Base-by-base conservation (phyloP, 2,797 vertebrate species). In the Echiichthys vipera region DNA sequence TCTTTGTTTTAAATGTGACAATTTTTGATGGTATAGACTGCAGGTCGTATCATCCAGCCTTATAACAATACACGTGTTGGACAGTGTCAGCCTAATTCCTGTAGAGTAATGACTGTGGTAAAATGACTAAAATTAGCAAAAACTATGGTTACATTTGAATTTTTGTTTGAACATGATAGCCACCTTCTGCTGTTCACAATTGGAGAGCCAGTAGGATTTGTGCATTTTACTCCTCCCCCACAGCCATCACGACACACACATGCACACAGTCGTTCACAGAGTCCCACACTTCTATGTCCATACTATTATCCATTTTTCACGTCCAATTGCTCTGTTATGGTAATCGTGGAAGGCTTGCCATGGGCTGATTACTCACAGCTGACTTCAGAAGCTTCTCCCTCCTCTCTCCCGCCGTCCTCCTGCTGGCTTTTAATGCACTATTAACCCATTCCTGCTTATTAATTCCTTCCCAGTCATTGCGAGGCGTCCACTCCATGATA, bases 291-390 rank as follows among this genome's bases (percentile, higher is more conserved):
- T 96, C 94, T 96, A 94, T 96, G 97, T 98, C 96, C 95, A 90
- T 95, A 96, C 96, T 96, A 97, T 98, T 98, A 99, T 95, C 96
- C 96, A 98, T 99, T 98, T 96, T 98, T 99, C 97, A 99, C 97
- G 95, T 99, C 96, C 97, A 99, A 99, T 99, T 99, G 97, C 97
- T 98, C 97, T 99, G 98, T 99, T 98, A 98, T 98, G 97, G 96
- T 98, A 97, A 98, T 99, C 95, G 97, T 96, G 91, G 96, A 96
- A 96, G 95, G 95, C 98, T 95, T 96, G 96, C 97, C 97, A 96
- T 96, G 97, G 96, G 96, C 95, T 97, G 98, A 99, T 99, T 99
- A 99, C 97, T 98, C 97, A 97, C 97, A 98, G 97, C 96, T 98
- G 97, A 98, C 96, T 98, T 97, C 97, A 97, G 97, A 92, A 88